Conservation (phyloP, 1,140 invertebrate species). For the Hetaerina americana region DNA sequence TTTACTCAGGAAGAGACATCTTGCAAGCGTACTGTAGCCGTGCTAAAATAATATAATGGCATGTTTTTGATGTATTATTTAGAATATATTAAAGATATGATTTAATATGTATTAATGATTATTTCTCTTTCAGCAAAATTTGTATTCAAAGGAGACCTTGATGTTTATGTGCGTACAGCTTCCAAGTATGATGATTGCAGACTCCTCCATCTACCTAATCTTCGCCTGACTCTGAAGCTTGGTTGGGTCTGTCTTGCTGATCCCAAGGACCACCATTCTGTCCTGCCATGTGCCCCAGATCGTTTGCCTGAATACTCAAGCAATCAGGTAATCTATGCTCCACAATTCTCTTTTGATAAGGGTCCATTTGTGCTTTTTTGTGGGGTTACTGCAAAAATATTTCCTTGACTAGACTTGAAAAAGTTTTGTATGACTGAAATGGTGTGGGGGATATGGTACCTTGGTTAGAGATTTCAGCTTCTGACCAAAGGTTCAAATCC, state of each 20-base stretch:
- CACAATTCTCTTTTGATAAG: too few species aligned
- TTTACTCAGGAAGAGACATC: too few species aligned
- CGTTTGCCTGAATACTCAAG: conserved; percentile 94
- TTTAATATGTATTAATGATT: conserved; percentile 4
- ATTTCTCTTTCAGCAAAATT: conserved; percentile 50
- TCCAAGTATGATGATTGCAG: conserved; percentile 97
- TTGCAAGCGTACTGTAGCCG: too few species aligned
- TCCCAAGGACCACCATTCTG: conserved; percentile 90
- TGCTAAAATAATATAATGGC: neutral
- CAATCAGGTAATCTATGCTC: conserved; percentile 66
- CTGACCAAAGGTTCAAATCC: too few species aligned
- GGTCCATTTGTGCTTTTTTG: too few species aligned
- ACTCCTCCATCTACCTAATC: conserved; percentile 77
- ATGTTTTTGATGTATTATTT: neutral
- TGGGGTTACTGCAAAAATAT: too few species aligned
- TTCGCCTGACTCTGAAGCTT: conserved; percentile 73
- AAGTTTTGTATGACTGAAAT: too few species aligned
- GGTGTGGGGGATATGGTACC: too few species aligned
- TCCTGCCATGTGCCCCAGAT: conserved; percentile 91
- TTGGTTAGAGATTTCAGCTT: too few species aligned
- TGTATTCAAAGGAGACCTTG: conserved; percentile 71
- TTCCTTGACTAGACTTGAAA: too few species aligned
- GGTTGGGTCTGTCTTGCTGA: conserved; percentile 87
- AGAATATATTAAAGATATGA: neutral
- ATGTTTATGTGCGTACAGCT: conserved; percentile 84